Conservation (phyloP, 2,888 invertebrate species). For the Brachylomia viminalis region DNA sequence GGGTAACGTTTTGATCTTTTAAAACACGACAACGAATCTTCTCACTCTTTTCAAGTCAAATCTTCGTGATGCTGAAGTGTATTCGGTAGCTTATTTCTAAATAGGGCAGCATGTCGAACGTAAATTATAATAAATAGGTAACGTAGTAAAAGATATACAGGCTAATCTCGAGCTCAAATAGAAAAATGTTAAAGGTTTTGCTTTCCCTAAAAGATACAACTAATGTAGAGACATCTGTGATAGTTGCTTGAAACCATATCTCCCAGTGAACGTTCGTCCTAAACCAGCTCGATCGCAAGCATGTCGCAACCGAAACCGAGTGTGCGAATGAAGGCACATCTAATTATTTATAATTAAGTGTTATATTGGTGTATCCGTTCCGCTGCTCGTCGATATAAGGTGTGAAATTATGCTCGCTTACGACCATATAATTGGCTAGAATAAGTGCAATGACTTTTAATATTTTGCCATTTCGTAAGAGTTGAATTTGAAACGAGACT, state of each 20-base stretch:
- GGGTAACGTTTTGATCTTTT: background rate
- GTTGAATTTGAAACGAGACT: slow-evolving; percentile 22
- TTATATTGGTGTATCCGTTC: slow-evolving; percentile 57
- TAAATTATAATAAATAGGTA: background rate
- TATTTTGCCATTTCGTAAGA: slow-evolving; percentile 53
- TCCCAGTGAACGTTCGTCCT: slow-evolving; percentile 9
- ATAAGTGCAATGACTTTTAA: slow-evolving; percentile 44
- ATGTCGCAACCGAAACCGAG: slow-evolving; percentile 33
- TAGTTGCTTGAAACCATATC: background rate
- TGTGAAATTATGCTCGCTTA: slow-evolving; percentile 56
- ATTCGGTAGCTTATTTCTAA: background rate
- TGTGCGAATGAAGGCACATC: slow-evolving; percentile 46
- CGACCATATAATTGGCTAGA: slow-evolving; percentile 55
- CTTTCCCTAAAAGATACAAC: background rate
- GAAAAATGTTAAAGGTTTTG: background rate
- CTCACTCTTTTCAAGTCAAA: no score
- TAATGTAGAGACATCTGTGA: background rate
- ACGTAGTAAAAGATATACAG: background rate
- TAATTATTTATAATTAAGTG: slow-evolving; percentile 67
- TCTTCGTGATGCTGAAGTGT: background rate
- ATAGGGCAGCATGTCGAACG: background rate
- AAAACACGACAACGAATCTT: background rate
- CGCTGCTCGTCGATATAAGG: slow-evolving; percentile 51
- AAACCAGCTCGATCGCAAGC: slow-evolving; percentile 15
- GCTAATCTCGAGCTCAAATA: background rate